Percentiles rank a stretch among this genome's conserved stretches.
These are phyloP conservation scores for Tiliqua scincoides DNA, from an alignment of 2,113 vertebrate species.

Conservation along the genomic window DNA sequence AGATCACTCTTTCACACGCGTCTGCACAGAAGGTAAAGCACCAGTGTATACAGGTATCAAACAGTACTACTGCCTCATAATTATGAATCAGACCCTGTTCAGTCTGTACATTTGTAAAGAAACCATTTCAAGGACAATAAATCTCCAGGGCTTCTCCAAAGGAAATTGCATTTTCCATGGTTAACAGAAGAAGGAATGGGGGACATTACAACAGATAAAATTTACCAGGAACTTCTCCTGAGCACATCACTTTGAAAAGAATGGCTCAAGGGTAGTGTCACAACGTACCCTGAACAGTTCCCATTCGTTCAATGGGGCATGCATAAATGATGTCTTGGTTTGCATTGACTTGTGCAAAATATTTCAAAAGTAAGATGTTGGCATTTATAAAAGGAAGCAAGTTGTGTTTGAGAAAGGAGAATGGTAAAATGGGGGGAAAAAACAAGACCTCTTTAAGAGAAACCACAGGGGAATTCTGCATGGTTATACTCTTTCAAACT, in stretches of 20 bases:
- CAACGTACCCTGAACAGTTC: not conserved
- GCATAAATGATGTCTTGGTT: not conserved
- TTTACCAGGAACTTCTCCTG: not conserved
- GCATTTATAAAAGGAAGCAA: constrained; percentile 47
- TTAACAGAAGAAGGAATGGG: no score
- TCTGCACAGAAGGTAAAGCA: no score
- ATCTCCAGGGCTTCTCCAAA: not conserved
- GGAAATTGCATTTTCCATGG: no score
- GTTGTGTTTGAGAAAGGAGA: constrained; percentile 37
- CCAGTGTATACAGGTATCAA: no score
- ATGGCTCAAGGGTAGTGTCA: not conserved
- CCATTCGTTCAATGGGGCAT: not conserved
- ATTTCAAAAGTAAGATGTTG: constrained; percentile 56
- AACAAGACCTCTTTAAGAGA: constrained; percentile 58
- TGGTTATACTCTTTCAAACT: constrained; percentile 59
- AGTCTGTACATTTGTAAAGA: no score
- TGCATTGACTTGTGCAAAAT: constrained; percentile 39
- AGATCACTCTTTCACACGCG: no score
- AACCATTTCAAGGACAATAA: not conserved
- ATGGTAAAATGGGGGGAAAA: constrained; percentile 24
- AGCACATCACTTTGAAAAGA: not conserved
- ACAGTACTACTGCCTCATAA: no score
- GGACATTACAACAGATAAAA: no score
- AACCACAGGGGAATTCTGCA: constrained; percentile 46
- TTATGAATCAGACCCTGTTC: no score